phyloP scores from a whole-genome alignment of 2,888 invertebrate species.

The Hydroisotoma schaefferi region DNA sequence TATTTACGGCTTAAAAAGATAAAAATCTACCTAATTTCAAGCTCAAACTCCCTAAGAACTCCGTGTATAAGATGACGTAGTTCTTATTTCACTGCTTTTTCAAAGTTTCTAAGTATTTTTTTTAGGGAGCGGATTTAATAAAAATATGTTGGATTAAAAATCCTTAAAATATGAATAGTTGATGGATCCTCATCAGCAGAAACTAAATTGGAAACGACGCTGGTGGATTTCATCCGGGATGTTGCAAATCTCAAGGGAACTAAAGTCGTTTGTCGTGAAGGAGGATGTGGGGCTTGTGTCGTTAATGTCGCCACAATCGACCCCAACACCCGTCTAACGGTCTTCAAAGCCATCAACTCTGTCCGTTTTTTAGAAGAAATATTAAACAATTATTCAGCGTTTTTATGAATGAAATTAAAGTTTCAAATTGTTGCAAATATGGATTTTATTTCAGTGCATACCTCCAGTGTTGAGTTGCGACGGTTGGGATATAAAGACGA shows the following conservation, averaged over 20 bases:
- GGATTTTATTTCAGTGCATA: constrained; percentile 59
- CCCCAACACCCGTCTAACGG: constrained; percentile 52
- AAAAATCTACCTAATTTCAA: no score
- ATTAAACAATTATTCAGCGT: background rate
- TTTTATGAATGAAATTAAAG: background rate
- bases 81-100: no score
- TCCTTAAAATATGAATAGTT: background rate
- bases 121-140: no score
- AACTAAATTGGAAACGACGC: constrained; percentile 51
- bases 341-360: constrained; percentile 63
- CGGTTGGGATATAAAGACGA: constrained; percentile 56
- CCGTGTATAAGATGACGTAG: no score
- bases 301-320: constrained; percentile 22
- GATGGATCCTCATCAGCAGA: constrained; percentile 46
- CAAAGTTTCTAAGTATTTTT: no score
- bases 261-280: constrained; percentile 68
- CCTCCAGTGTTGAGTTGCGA: constrained; percentile 63
- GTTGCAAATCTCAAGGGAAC: constrained; percentile 63
- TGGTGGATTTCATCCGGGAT: constrained; percentile 64
- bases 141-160: no score
- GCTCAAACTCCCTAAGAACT: no score
- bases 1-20: no score
- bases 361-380: constrained; percentile 53
- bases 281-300: constrained; percentile 66
- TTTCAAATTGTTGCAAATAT: no score